These are phyloP conservation scores for Tupiocoris notatus DNA, from an alignment of 2,888 invertebrate genomes.

Conservation along the genomic window DNA sequence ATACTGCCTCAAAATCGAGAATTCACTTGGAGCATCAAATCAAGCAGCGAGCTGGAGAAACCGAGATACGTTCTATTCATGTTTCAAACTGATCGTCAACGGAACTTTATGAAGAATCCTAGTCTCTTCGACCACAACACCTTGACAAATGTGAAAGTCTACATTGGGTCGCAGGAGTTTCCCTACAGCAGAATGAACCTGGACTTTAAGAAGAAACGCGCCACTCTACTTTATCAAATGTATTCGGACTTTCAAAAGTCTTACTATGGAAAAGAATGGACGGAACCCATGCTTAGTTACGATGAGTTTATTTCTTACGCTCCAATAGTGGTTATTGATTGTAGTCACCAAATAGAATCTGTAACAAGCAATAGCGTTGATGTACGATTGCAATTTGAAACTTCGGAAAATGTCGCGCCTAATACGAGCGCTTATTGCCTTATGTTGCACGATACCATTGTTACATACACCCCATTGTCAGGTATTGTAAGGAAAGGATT, in stretches of 20 bases:
- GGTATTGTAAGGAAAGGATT: slow-evolving; percentile 6
- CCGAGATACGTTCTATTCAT: slow-evolving; percentile 53
- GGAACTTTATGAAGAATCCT: slow-evolving; percentile 49
- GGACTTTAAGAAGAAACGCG: slow-evolving; percentile 50
- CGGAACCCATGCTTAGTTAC: slow-evolving; percentile 48
- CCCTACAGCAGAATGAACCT: slow-evolving; percentile 53
- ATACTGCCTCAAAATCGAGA: slow-evolving; percentile 51
- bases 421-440: slow-evolving; percentile 51
- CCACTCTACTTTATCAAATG: slow-evolving; percentile 36
- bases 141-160: slow-evolving; percentile 52
- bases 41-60: slow-evolving; percentile 52
- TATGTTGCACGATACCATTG: slow-evolving; percentile 49
- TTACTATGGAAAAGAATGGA: slow-evolving; percentile 50
- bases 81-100: slow-evolving; percentile 54
- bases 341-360: slow-evolving; percentile 8
- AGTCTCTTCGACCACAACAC: slow-evolving; percentile 51
- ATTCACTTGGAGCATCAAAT: slow-evolving; percentile 52
- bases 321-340: slow-evolving; percentile 16
- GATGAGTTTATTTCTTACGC: slow-evolving; percentile 16
- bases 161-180: slow-evolving; percentile 50
- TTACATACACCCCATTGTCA: slow-evolving; percentile 4
- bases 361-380: slow-evolving; percentile 42
- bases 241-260: slow-evolving; percentile 12
- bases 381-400: slow-evolving; percentile 49
- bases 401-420: slow-evolving; percentile 45